phyloP scores from a whole-genome alignment of 2,888 invertebrate genomes.

The Erebia epiphron region DNA sequence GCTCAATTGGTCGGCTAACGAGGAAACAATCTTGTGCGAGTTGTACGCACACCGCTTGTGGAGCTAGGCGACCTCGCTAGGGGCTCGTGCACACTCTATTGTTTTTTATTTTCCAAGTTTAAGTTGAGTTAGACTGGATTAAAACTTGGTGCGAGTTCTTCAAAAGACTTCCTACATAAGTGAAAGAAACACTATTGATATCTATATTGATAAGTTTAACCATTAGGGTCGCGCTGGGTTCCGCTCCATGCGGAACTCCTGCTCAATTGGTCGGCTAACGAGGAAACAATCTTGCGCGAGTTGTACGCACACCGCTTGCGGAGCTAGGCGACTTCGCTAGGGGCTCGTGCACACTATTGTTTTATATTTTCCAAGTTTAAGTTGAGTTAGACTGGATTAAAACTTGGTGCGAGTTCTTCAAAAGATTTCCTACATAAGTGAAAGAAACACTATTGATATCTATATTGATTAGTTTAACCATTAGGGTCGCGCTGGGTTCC shows the following conservation, averaged over 20 bases:
- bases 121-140: too few relatives aligned
- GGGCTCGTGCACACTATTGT: constrained; percentile 43
- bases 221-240: constrained; percentile 60
- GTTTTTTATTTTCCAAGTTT: not conserved
- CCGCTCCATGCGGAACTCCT: constrained; percentile 73
- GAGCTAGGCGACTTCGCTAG: constrained; percentile 71
- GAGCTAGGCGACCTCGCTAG: constrained; percentile 71
- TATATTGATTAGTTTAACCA: constrained; percentile 67
- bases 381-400: too few relatives aligned
- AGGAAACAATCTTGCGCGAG: constrained; percentile 83
- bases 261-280: constrained; percentile 76
- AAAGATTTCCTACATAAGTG: too few relatives aligned
- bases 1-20: constrained; percentile 76
- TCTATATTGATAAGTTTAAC: constrained; percentile 59
- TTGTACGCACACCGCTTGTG: constrained; percentile 62
- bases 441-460: too few relatives aligned
- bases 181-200: too few relatives aligned
- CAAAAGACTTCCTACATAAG: too few relatives aligned
- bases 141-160: constrained; percentile 59
- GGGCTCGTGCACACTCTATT: constrained; percentile 44
- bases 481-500: constrained; percentile 61
- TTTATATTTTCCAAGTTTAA: not conserved
- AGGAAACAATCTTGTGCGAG: constrained; percentile 83
- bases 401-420: too few relatives aligned
- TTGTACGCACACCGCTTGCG: constrained; percentile 62